phyloP scores from a whole-genome alignment of 1,140 invertebrate species.

The Stratiolaelaps scimitus region DNA sequence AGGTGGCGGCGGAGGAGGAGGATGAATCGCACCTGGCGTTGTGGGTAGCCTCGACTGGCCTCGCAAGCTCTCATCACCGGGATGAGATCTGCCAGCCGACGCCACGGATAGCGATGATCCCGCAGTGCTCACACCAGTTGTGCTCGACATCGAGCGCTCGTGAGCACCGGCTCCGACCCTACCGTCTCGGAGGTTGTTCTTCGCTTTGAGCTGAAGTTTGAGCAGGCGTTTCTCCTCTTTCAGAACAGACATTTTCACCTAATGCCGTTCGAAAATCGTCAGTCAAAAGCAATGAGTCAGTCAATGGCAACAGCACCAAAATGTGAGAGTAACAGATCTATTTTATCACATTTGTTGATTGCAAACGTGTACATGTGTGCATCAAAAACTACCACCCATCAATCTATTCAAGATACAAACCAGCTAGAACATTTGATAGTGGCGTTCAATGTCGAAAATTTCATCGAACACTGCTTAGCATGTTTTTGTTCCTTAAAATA shows the following conservation, averaged over 20 bases:
- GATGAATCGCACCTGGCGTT: too few relatives aligned
- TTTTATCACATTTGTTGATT: too few relatives aligned
- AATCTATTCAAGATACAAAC: too few relatives aligned
- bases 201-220: conserved; percentile 46
- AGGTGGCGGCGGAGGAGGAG: too few relatives aligned
- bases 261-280: conserved; percentile 26
- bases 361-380: too few relatives aligned
- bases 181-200: conserved; percentile 30
- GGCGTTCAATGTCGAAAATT: too few relatives aligned
- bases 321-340: background rate
- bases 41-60: conserved; percentile 9
- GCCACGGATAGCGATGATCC: background rate
- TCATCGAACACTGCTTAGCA: too few relatives aligned
- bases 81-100: conserved; percentile 22
- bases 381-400: too few relatives aligned
- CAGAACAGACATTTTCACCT: conserved; percentile 56
- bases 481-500: too few relatives aligned
- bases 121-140: background rate
- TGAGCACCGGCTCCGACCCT: background rate
- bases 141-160: too few relatives aligned
- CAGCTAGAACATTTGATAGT: too few relatives aligned
- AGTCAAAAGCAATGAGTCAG: conserved; percentile 26
- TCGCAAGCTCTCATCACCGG: conserved; percentile 18
- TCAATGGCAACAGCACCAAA: conserved; percentile 29
- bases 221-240: conserved; percentile 60